phyloP scores from a whole-genome alignment of 1,140 invertebrate species.

The Calliopsis andreniformis region DNA sequence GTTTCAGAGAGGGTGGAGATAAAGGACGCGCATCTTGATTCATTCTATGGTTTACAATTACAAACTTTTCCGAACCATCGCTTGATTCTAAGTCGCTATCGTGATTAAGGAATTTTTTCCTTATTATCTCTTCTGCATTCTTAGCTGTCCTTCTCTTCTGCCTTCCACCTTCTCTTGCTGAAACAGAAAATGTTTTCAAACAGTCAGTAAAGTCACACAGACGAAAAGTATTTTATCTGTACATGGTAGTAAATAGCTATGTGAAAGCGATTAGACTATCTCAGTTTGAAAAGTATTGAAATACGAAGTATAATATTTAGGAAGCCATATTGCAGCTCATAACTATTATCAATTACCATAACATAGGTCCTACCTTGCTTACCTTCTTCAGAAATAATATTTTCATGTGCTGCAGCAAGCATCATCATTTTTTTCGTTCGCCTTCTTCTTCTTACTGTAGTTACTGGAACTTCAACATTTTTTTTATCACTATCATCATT shows the following conservation, averaged over 20 bases:
- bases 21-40: constrained; percentile 42
- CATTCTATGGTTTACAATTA: constrained; percentile 62
- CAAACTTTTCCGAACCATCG: constrained; percentile 57
- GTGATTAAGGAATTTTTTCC: constrained; percentile 65
- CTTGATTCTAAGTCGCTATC: constrained; percentile 69
- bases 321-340: neutral
- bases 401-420: constrained; percentile 6
- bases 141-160: constrained; percentile 71
- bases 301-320: no score
- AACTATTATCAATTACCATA: constrained; percentile 12
- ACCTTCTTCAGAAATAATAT: constrained; percentile 44
- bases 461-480: constrained; percentile 13
- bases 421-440: constrained; percentile 48
- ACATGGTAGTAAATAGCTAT: no score
- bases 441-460: constrained; percentile 33
- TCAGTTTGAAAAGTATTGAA: no score
- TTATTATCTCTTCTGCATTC: constrained; percentile 74
- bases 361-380: constrained; percentile 59
- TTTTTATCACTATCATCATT: constrained; percentile 33
- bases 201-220: no score
- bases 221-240: no score
- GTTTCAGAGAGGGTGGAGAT: constrained; percentile 70
- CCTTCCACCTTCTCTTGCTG: constrained; percentile 62
- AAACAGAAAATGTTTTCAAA: no score
- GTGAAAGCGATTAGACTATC: no score